These are phyloP conservation scores for Tanypteryx hageni DNA, from an alignment of 2,888 invertebrate species.

Conservation along the genomic window DNA sequence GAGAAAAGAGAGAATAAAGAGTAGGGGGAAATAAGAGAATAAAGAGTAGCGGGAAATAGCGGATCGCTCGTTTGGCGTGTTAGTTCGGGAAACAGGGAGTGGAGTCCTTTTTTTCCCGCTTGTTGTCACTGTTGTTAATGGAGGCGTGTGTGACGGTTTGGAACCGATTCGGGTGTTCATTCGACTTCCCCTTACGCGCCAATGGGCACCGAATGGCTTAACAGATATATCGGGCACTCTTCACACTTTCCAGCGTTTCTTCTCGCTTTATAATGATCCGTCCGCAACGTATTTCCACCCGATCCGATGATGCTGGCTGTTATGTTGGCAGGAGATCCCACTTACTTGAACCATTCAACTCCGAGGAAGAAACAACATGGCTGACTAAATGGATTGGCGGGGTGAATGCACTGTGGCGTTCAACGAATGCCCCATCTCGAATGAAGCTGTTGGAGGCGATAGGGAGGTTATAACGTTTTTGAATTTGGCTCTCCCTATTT, in stretches of 20 bases:
- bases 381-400: background rate
- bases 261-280: constrained; percentile 7
- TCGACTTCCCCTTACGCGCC: background rate
- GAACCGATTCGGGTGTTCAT: background rate
- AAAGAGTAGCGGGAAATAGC: background rate
- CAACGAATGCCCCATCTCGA: no score
- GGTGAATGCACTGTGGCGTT: background rate
- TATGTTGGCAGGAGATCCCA: background rate
- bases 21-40: background rate
- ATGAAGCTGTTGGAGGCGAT: no score
- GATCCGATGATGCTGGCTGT: background rate
- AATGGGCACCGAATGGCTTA: background rate
- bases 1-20: background rate
- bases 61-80: background rate
- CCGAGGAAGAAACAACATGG: constrained; percentile 15
- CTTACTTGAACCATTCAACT: background rate
- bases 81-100: background rate
- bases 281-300: background rate
- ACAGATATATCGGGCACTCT: background rate
- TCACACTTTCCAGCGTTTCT: constrained; percentile 14
- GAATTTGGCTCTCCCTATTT: no score
- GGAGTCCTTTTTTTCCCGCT: background rate
- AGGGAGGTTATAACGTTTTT: no score
- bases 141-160: background rate
- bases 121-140: background rate